A percentile compares a stretch with the other conserved stretches of the same genome.
These are phyloP conservation scores for Lutraria lutraria DNA, from an alignment of 2,888 invertebrate genomes.

Conservation along the genomic window DNA sequence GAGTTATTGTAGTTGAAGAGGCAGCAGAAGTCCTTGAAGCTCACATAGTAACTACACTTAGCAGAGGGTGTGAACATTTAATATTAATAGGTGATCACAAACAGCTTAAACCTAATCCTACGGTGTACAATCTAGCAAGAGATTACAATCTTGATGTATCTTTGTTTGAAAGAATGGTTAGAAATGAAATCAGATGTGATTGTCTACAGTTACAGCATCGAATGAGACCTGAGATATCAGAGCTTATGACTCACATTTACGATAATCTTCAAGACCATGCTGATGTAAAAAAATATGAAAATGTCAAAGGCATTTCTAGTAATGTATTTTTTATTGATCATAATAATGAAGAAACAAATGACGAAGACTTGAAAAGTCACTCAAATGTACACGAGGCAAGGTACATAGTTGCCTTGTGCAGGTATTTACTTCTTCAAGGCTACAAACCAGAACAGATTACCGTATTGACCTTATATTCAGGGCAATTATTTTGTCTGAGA, in stretches of 20 bases:
- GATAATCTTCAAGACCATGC: constrained; percentile 73
- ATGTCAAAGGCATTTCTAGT: constrained; percentile 76
- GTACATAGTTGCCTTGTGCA: constrained; percentile 77
- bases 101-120: constrained; percentile 92
- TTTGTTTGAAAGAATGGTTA: constrained; percentile 93
- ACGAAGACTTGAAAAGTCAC: constrained; percentile 80
- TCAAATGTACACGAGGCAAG: constrained; percentile 81
- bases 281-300: constrained; percentile 72
- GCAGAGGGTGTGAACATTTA: constrained; percentile 92
- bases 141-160: constrained; percentile 92
- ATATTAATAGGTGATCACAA: constrained; percentile 95
- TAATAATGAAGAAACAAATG: constrained; percentile 73
- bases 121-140: constrained; percentile 90
- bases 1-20: constrained; percentile 91
- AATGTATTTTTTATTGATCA: constrained; percentile 83
- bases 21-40: constrained; percentile 95
- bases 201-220: constrained; percentile 89
- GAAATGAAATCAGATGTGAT: constrained; percentile 89
- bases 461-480: constrained; percentile 82
- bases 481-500: constrained; percentile 79
- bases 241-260: constrained; percentile 79
- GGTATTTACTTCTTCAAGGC: constrained; percentile 81
- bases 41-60: constrained; percentile 93
- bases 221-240: constrained; percentile 85
- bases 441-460: constrained; percentile 81